These are phyloP conservation scores for Carapus acus DNA, from an alignment of 2,797 vertebrate species.

Conservation along the genomic window DNA sequence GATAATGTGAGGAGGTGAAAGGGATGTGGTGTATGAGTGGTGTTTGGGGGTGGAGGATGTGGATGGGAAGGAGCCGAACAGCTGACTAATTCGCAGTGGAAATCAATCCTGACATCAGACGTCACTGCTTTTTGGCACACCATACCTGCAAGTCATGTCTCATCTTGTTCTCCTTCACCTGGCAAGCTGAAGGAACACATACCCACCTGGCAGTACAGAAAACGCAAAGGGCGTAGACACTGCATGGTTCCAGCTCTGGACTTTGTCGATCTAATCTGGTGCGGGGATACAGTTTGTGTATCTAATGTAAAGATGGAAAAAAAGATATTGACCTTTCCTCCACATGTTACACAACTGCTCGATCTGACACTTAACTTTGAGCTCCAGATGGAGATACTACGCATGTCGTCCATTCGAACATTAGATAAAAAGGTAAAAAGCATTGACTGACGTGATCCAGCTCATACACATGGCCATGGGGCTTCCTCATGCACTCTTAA, in stretches of 20 bases:
- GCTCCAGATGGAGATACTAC: slow-evolving; percentile 36
- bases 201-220: slow-evolving; percentile 44
- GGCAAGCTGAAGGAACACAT: slow-evolving; percentile 46
- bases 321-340: slow-evolving; percentile 22
- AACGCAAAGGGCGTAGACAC: slow-evolving; percentile 28
- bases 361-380: slow-evolving; percentile 35
- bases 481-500: slow-evolving; percentile 26
- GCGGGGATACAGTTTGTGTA: slow-evolving; percentile 15
- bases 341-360: slow-evolving; percentile 27
- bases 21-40: slow-evolving; percentile 19
- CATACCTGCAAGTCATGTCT: slow-evolving; percentile 54
- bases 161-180: slow-evolving; percentile 48
- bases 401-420: slow-evolving; percentile 28
- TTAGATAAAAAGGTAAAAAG: slow-evolving; percentile 24
- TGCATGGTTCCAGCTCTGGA: slow-evolving; percentile 31
- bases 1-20: slow-evolving; percentile 12
- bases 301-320: slow-evolving; percentile 27
- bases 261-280: slow-evolving; percentile 36
- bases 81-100: slow-evolving; percentile 44
- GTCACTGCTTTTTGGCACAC: slow-evolving; percentile 31
- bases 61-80: slow-evolving; percentile 27
- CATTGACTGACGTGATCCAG: slow-evolving; percentile 31
- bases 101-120: slow-evolving; percentile 46
- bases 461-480: slow-evolving; percentile 20
- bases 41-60: slow-evolving; percentile 32